Conservation (phyloP, 2,797 vertebrate genomes). For the Pipistrellus pygmaeus region DNA sequence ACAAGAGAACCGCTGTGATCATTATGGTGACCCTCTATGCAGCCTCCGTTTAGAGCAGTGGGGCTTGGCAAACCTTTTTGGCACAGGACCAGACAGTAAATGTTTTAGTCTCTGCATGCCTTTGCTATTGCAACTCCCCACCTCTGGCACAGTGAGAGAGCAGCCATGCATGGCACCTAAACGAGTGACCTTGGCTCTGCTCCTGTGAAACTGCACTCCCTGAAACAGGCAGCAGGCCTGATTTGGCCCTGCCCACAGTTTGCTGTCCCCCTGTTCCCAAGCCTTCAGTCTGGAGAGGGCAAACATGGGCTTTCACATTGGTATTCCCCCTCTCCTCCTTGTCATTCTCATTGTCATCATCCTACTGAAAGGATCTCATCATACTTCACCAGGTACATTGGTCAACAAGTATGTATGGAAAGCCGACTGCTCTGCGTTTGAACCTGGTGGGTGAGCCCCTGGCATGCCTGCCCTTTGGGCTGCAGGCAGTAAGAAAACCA, state of each 20-base stretch:
- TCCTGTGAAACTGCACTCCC: background rate
- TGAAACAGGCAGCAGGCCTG: background rate
- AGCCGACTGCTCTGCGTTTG: fast-evolving
- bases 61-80: background rate
- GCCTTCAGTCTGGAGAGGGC: background rate
- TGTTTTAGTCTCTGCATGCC: background rate
- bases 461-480: background rate
- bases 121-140: background rate
- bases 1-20: background rate
- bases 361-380: background rate
- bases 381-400: fast-evolving
- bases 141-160: background rate
- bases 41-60: background rate
- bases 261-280: background rate
- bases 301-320: background rate
- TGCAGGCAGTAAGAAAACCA: background rate
- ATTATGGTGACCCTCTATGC: fast-evolving
- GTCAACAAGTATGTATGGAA: background rate
- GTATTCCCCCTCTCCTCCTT: background rate
- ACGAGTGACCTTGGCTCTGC: background rate
- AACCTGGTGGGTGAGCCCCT: too few relatives aligned
- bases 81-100: background rate
- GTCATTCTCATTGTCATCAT: background rate
- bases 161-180: too few relatives aligned
- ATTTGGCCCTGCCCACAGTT: too few relatives aligned